Evolutionary conservation across 2,888 invertebrate genomes (phyloP).

Genomic region (Lasioglossum vierecki): DNA sequence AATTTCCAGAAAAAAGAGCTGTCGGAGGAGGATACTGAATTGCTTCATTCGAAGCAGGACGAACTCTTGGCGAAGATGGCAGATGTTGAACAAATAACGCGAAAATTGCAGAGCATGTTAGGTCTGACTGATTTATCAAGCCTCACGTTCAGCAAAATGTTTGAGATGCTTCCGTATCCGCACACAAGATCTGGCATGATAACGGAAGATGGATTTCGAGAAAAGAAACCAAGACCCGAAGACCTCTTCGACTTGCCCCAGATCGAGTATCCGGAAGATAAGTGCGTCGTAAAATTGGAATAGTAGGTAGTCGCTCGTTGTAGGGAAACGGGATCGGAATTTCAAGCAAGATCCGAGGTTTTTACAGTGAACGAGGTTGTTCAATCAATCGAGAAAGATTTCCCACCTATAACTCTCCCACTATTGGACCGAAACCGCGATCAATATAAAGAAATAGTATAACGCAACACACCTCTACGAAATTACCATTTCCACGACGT

Average conservation of each 20-base stretch:
- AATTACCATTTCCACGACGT: background rate
- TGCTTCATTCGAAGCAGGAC: conserved; percentile 86
- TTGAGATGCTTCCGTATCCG: conserved; percentile 73
- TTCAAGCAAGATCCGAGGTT: background rate
- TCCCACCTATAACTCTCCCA: background rate
- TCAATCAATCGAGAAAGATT: background rate
- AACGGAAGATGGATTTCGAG: conserved; percentile 11
- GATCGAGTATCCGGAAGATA: conserved; percentile 78
- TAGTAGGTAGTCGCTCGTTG: background rate
- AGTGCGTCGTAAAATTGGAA: conserved; percentile 67
- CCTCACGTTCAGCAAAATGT: conserved; percentile 75
- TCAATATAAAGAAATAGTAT: too few relatives aligned
- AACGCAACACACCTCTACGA: background rate
- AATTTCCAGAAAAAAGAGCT: conserved; percentile 85
- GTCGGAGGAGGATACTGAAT: conserved; percentile 86
- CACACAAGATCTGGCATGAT: conserved; percentile 51
- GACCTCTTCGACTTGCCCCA: conserved; percentile 76
- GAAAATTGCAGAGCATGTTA: conserved; percentile 86
- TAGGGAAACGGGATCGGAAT: background rate
- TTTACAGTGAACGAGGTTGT: background rate
- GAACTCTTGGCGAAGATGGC: conserved; percentile 86
- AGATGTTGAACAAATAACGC: conserved; percentile 87
- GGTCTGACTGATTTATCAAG: conserved; percentile 82
- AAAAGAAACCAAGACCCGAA: conserved; percentile 22
- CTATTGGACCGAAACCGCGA: too few relatives aligned